Conservation (phyloP, 2,797 vertebrate genomes). For the Falco naumanni region DNA sequence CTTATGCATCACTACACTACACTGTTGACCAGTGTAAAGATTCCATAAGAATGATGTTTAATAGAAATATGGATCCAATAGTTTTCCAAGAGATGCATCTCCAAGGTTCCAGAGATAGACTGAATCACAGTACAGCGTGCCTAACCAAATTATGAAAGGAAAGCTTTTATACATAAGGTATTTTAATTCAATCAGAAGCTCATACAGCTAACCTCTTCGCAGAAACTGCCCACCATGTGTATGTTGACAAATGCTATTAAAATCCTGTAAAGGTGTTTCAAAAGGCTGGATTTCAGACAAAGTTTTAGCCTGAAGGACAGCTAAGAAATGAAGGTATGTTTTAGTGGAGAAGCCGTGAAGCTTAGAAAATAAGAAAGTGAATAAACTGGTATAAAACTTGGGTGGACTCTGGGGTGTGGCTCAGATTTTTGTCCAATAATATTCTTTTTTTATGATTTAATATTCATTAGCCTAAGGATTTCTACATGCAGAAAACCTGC, state of each 20-base stretch:
- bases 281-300: not conserved
- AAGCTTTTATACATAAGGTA: not conserved
- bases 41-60: fast-evolving
- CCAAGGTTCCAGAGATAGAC: not conserved
- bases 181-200: constrained; percentile 1
- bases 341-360: not conserved
- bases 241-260: constrained; percentile 2
- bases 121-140: not conserved
- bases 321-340: not conserved
- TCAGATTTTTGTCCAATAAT: not conserved
- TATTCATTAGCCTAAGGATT: not conserved
- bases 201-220: not conserved
- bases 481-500: not conserved
- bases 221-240: not conserved
- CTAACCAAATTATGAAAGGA: constrained; percentile 3
- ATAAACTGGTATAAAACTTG: not conserved
- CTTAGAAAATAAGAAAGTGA: not conserved
- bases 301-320: not conserved
- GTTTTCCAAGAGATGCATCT: not conserved
- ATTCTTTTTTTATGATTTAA: not conserved
- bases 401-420: not conserved
- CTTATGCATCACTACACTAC: not conserved
- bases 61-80: not conserved
- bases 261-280: not conserved
- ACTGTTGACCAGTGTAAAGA: not conserved